Evolutionary conservation across 2,888 invertebrate genomes (phyloP), one percentile per base, ranked within the genome.

Genomic region (Tortricodes alternella): DNA sequence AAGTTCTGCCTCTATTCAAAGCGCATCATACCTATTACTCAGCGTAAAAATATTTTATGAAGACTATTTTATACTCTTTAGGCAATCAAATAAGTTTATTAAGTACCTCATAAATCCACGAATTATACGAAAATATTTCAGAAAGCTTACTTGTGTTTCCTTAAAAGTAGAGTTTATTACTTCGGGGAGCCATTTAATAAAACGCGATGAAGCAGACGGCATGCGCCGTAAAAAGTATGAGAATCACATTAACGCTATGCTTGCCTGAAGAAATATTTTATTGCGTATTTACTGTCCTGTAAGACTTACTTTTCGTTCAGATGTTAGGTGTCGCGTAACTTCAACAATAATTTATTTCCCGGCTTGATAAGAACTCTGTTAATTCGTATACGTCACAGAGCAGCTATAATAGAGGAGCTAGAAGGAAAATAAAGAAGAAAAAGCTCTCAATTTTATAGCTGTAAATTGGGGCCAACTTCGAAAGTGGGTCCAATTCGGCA

Each of bases 121-220:
- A 55, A 55, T 55, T 55, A 49, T 27, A 55, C 15, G 19, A 18
- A 43, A 29, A 35, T 35, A 27, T 43, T 15, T 41, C 48, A 15
- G 41, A 55, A 23, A 55, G 55, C 55, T 55, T 55, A 55, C 49
- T 55, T 55, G 55, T 55, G 55, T 55, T 55, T 55, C 43, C 41
- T 48, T 49, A 29, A 41, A 55, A 55, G 49, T 43, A 41, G 41
- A 48, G 41, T 55, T 55, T 55, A 55, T 43, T 43, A 41, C 55
- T 19, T 15, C 16, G 24, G 9, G 9, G 41, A 32, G 53, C 52
- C 37, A 46, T 48, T 49, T 49, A 49, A 55, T 55, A 55, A 35
- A 55, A 48, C 35, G 35, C 41, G 27, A 11, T 16, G 23, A 39
- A 35, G n/a, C 48, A 55, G 48, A 55, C 48, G 48, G 51, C 51